Evolutionary conservation across 2,888 invertebrate species (phyloP), one percentile per base, ranked within the genome.

Genomic region (Drosophila mimetica): DNA sequence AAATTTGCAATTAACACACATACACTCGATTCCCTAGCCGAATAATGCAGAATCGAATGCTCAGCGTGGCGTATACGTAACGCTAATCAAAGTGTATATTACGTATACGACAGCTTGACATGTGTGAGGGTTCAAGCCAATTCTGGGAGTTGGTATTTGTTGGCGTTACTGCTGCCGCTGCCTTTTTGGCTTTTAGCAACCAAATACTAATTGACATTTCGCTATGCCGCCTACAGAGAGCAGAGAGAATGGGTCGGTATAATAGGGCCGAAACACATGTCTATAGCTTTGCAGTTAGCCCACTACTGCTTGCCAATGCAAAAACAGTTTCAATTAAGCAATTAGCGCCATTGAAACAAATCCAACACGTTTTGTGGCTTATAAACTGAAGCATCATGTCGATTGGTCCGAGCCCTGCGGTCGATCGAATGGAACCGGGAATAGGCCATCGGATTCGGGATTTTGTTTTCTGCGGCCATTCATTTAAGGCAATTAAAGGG

Each of bases 341-440:
- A 85, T 85, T 85, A 86, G 86, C 86, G 77, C 84, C 75, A 87
- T 87, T 83, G 88, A 88, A 84, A 88, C 83, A 88, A 88, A 84
- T 86, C 80, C 83, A 88, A 86, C 86, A 86, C 86, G 88, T 83
- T 86, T 86, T 86, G 84, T 77, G 86, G 84, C 88, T 80, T 88
- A 86, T 83, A 81, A 84, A 79, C 71, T 81, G 70, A 81, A 81
- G 85, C 74, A 84, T 84, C 78, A 72, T 81, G 82, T 81, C 79
- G 79, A 82, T 74, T 86, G 73, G 77, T 75, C 75, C 70, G 75
- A 70, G 52, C 60, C 36, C 63, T 52, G 60, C 66, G 66, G 66
- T 66, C 53, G 53, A 47, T 22, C 32, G 47, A 41, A 32, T 51
- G 44, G 51, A 63, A 32, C 44, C 22, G 32, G 39, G 32, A 39